phyloP scores from a whole-genome alignment of 2,888 invertebrate species.

The Periphyllus acericola region DNA sequence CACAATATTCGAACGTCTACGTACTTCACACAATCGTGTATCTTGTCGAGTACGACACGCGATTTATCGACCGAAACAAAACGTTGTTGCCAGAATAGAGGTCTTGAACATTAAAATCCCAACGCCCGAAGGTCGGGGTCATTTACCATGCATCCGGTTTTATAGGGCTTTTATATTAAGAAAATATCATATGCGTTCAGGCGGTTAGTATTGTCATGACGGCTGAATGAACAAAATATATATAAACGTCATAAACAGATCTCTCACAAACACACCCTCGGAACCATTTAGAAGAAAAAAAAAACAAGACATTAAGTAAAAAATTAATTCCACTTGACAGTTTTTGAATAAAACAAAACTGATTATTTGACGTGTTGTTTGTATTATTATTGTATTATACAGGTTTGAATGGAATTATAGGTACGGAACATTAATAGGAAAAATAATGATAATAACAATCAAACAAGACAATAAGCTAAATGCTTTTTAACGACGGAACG shows the following conservation, averaged over 20 bases:
- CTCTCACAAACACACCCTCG: slow-evolving; percentile 28
- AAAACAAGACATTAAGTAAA: background rate
- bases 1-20: background rate
- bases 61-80: slow-evolving; percentile 38
- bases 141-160: slow-evolving; percentile 52
- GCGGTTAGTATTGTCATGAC: slow-evolving; percentile 20
- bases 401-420: background rate
- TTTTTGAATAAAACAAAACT: background rate
- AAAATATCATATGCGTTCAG: slow-evolving; percentile 37
- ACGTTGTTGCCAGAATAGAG: background rate
- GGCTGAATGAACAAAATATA: slow-evolving; percentile 21
- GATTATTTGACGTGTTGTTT: background rate
- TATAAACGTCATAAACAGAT: slow-evolving; percentile 4
- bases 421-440: background rate
- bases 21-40: background rate
- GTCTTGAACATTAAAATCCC: slow-evolving; percentile 21
- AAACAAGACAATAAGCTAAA: background rate
- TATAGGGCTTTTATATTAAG: slow-evolving; percentile 1
- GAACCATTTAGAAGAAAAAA: background rate
- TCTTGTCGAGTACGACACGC: background rate
- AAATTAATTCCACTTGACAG: background rate
- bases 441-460: background rate
- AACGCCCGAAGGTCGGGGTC: slow-evolving; percentile 45
- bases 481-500: background rate
- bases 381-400: background rate